Conservation (phyloP, 1,140 invertebrate genomes). For the Temnothorax nylanderi region DNA sequence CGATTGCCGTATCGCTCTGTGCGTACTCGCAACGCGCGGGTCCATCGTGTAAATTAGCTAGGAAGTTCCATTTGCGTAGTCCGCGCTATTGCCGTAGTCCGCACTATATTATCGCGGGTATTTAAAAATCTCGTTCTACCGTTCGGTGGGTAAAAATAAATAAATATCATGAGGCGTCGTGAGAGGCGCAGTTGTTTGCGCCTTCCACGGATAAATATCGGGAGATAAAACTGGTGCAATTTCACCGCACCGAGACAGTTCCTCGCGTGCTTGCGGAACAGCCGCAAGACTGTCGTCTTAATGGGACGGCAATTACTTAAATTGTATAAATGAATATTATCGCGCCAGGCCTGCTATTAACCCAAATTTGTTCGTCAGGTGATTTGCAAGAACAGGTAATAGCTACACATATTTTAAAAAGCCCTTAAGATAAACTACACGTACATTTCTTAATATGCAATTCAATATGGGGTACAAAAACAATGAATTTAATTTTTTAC, state of each 20-base stretch:
- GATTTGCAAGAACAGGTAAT: conserved; percentile 15
- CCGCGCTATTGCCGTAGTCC: neutral
- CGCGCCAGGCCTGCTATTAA: conserved; percentile 44
- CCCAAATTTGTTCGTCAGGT: conserved; percentile 37
- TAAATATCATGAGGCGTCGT: neutral
- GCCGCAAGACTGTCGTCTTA: conserved; percentile 38
- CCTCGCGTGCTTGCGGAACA: conserved; percentile 39
- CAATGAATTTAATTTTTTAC: neutral
- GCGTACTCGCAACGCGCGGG: neutral
- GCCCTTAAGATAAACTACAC: conserved; percentile 1
- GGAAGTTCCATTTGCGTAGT: too few relatives aligned
- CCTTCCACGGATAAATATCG: conserved; percentile 12
- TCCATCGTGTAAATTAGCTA: neutral
- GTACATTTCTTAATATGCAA: neutral
- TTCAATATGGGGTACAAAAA: neutral
- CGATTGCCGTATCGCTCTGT: neutral
- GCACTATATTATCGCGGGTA: neutral
- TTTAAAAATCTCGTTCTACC: neutral
- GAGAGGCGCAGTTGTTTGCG: conserved; percentile 2
- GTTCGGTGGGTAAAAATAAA: neutral
- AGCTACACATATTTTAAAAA: neutral
- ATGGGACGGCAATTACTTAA: conserved; percentile 54
- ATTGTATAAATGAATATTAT: conserved; percentile 56
- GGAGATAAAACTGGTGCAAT: conserved; percentile 31
- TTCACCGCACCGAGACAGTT: neutral